These are phyloP conservation scores for Bungarus multicinctus DNA, from an alignment of 2,113 vertebrate genomes.

Conservation along the genomic window DNA sequence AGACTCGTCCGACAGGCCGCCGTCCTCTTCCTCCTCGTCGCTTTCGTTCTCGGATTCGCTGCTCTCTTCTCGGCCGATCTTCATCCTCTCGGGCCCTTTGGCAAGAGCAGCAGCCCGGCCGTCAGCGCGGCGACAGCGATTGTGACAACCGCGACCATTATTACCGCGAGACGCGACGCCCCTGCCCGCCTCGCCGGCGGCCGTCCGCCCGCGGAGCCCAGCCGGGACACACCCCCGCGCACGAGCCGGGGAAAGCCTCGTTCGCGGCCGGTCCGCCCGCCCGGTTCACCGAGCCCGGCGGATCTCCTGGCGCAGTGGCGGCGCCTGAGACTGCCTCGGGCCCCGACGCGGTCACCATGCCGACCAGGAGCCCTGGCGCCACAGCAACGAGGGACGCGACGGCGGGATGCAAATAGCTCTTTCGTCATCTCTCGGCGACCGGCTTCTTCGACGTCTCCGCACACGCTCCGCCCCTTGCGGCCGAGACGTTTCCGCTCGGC, in stretches of 20 bases:
- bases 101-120: not conserved
- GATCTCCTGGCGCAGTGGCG: not conserved
- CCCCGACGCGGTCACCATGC: conserved; percentile 47
- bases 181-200: not conserved
- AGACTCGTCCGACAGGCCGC: conserved; percentile 3
- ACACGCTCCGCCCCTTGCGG: not conserved
- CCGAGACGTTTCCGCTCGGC: not conserved
- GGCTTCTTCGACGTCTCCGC: not conserved
- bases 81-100: conserved; percentile 49
- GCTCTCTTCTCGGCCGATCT: conserved; percentile 31
- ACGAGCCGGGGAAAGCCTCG: not conserved
- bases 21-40: conserved; percentile 47
- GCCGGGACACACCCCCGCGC: not conserved
- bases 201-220: no score
- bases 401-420: not conserved
- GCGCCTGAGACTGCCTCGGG: not conserved
- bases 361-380: not conserved
- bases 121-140: not conserved
- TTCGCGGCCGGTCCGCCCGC: not conserved
- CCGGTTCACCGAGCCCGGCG: conserved; percentile 3
- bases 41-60: conserved; percentile 56
- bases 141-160: not conserved
- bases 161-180: no score
- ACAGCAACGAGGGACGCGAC: not conserved
- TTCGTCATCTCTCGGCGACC: not conserved